These are phyloP conservation scores for Palythoa grandis DNA, from an alignment of 92 coral and sea anemone species.

Conservation along the genomic window DNA sequence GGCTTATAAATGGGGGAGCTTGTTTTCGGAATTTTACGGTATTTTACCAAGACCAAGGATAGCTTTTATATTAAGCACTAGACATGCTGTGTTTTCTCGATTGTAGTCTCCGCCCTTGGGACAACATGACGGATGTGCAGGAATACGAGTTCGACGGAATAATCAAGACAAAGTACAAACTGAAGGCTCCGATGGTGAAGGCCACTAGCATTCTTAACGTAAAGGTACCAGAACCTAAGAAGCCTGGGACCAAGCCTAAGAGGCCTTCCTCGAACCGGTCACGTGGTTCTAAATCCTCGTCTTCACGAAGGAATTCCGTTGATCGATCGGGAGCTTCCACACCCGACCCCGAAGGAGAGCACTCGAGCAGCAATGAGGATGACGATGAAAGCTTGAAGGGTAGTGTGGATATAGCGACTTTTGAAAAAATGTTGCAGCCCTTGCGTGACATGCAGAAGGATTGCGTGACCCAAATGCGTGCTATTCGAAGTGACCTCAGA, in stretches of 20 bases:
- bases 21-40: no score
- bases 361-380: constrained; percentile 86
- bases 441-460: constrained; percentile 88
- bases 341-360: constrained; percentile 87
- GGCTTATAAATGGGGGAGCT: no score
- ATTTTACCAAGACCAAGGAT: no score
- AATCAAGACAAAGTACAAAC: constrained; percentile 81
- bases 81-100: neutral
- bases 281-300: constrained; percentile 34
- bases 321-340: constrained; percentile 88
- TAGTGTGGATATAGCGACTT: constrained; percentile 64
- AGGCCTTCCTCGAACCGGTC: constrained; percentile 75
- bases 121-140: constrained; percentile 87
- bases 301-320: constrained; percentile 78
- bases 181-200: constrained; percentile 93
- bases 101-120: constrained; percentile 94
- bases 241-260: constrained; percentile 61
- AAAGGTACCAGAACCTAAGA: constrained; percentile 62
- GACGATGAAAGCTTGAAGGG: constrained; percentile 84
- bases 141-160: constrained; percentile 87
- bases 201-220: constrained; percentile 87
- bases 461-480: constrained; percentile 92
- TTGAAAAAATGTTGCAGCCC: constrained; percentile 89
- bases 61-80: no score
- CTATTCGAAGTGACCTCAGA: constrained; percentile 91